A percentile compares a stretch with the other conserved stretches of the same genome.
These are phyloP conservation scores for Meriones unguiculatus DNA, from an alignment of 2,113 vertebrate genomes.

Conservation along the genomic window DNA sequence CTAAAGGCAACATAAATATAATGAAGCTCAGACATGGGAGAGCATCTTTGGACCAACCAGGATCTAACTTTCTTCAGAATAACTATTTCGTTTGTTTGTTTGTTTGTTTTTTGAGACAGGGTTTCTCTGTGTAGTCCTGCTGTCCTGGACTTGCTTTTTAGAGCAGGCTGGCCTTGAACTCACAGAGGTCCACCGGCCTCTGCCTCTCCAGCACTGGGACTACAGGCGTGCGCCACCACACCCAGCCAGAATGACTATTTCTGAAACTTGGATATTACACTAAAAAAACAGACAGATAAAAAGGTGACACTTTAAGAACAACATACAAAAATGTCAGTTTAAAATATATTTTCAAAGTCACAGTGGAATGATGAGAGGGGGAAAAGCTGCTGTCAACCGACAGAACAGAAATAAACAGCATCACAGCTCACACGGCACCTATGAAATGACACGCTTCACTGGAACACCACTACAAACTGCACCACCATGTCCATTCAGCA, in stretches of 20 bases:
- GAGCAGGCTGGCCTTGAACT: too few species aligned
- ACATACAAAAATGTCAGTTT: background rate
- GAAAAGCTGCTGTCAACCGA: background rate
- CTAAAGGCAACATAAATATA: conserved; percentile 28
- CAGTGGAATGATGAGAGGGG: background rate
- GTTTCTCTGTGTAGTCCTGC: too few species aligned
- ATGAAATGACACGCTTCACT: background rate
- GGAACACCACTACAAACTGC: background rate
- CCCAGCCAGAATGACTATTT: background rate
- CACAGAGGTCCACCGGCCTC: too few species aligned
- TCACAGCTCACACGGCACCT: background rate
- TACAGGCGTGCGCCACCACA: too few species aligned
- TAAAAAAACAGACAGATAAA: conserved; percentile 28
- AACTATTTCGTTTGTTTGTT: background rate
- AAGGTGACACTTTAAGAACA: background rate
- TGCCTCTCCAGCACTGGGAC: too few species aligned
- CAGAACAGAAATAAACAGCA: conserved; percentile 34
- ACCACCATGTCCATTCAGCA: background rate
- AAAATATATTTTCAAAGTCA: conserved; percentile 21
- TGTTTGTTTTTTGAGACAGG: too few species aligned
- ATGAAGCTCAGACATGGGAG: background rate
- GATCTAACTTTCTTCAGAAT: background rate
- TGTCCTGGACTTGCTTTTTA: too few species aligned
- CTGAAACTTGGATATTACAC: conserved; percentile 29
- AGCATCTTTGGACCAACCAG: background rate